These are phyloP conservation scores for Himantopus leucocephalus DNA, from an alignment of 2,113 vertebrate species.

Conservation along the genomic window DNA sequence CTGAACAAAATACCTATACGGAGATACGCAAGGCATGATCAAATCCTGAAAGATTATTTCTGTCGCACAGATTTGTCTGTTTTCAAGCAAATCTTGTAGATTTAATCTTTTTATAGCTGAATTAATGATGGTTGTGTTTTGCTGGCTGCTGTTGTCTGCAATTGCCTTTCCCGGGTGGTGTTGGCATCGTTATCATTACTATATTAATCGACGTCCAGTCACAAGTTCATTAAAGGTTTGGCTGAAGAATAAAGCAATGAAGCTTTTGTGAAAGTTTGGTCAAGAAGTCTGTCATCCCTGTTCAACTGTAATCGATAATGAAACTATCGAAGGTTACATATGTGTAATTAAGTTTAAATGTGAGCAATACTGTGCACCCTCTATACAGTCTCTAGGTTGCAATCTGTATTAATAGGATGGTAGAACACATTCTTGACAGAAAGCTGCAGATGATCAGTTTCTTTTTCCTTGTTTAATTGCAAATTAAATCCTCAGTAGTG, in stretches of 20 bases:
- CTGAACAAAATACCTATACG: neutral
- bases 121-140: neutral
- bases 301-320: neutral
- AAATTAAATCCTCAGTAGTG: neutral
- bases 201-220: neutral
- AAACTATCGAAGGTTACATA: neutral
- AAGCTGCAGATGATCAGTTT: neutral
- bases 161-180: neutral
- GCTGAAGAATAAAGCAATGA: neutral
- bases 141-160: neutral
- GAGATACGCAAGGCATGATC: rapidly evolving
- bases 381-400: neutral
- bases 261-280: neutral
- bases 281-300: neutral
- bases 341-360: neutral
- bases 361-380: rapidly evolving
- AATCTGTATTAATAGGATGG: neutral
- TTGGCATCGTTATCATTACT: neutral
- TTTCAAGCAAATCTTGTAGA: neutral
- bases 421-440: neutral
- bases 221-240: neutral
- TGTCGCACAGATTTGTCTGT: neutral
- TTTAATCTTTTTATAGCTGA: neutral
- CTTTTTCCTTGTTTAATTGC: neutral
- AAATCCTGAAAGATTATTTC: neutral